A percentile compares a stretch with the other conserved stretches of the same genome.
These are phyloP conservation scores for Cirrhinus molitorella DNA, from an alignment of 2,797 vertebrate genomes.

Conservation along the genomic window DNA sequence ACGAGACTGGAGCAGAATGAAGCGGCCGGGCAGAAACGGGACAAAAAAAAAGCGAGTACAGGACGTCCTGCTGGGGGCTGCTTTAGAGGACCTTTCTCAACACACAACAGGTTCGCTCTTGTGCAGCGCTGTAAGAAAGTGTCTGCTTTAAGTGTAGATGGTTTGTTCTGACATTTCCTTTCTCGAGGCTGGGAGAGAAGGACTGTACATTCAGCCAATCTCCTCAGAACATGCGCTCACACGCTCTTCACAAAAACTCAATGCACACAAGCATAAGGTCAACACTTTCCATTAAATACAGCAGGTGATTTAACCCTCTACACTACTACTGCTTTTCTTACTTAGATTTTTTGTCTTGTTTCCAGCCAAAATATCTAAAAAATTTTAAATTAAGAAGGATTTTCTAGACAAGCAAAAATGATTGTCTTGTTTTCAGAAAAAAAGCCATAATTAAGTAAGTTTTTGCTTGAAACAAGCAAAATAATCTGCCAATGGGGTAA, in stretches of 20 bases:
- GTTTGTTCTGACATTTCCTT: not conserved
- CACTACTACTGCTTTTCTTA: too few species aligned
- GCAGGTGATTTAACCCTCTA: not conserved
- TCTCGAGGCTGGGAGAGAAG: not conserved
- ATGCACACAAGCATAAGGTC: not conserved
- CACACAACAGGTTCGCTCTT: not conserved
- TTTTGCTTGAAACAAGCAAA: too few species aligned
- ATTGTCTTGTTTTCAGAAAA: too few species aligned
- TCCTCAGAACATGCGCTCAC: not conserved
- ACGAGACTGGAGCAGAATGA: not conserved
- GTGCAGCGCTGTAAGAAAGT: not conserved
- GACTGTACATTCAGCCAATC: not conserved
- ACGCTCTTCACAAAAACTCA: not conserved
- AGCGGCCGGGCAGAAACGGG: too few species aligned
- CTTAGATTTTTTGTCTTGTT: too few species aligned
- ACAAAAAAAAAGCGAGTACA: not conserved
- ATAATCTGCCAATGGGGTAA: too few species aligned
- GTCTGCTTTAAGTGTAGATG: not conserved
- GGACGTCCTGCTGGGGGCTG: not conserved
- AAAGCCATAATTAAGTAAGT: too few species aligned
- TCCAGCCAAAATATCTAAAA: too few species aligned
- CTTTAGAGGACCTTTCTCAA: not conserved
- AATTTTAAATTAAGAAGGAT: too few species aligned
- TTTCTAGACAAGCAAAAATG: too few species aligned
- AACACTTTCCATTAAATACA: not conserved